These are phyloP conservation scores for Apostichopus parvimensis DNA, from an alignment of 35 echinoderm and acorn worm genomes.

Conservation along the genomic window DNA sequence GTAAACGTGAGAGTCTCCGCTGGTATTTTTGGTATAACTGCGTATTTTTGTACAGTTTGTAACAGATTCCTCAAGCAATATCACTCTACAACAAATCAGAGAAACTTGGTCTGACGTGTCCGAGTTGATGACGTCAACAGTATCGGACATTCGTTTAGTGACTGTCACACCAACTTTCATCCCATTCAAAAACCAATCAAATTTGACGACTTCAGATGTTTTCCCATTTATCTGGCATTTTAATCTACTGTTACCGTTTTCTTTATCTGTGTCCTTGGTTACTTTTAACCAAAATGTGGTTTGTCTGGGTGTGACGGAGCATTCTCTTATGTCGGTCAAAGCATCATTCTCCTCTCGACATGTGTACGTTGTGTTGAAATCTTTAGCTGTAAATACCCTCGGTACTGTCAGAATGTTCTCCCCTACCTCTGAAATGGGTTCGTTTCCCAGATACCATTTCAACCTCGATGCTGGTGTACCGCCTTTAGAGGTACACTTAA, in stretches of 20 bases:
- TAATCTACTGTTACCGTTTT: constrained; percentile 1
- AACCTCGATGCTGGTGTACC: constrained; percentile 20
- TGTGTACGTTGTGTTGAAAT: constrained; percentile 38
- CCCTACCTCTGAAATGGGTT: constrained; percentile 14
- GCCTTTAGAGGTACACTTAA: constrained; percentile 27
- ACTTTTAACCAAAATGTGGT: constrained; percentile 22
- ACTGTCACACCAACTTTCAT: constrained; percentile 21
- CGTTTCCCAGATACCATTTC: constrained; percentile 37
- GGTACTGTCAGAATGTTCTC: not conserved
- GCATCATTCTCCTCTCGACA: constrained; percentile 33
- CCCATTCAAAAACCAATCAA: constrained; percentile 49
- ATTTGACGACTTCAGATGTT: not conserved
- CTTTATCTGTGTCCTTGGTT: not conserved
- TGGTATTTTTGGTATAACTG: not conserved
- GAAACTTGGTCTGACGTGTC: not conserved
- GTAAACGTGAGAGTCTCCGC: not conserved
- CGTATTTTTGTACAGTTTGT: constrained; percentile 17
- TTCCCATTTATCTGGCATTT: constrained; percentile 8
- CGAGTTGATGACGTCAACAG: not conserved
- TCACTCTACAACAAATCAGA: constrained; percentile 32
- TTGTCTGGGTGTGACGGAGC: not conserved
- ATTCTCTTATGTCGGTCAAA: not conserved
- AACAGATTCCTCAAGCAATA: not conserved
- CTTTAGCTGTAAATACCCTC: constrained; percentile 21
- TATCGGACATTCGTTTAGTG: not conserved